A percentile compares a stretch with the other conserved stretches of the same genome.
Conservation (phyloP, 2,797 vertebrate genomes). For the Intellagama lesueurii region DNA sequence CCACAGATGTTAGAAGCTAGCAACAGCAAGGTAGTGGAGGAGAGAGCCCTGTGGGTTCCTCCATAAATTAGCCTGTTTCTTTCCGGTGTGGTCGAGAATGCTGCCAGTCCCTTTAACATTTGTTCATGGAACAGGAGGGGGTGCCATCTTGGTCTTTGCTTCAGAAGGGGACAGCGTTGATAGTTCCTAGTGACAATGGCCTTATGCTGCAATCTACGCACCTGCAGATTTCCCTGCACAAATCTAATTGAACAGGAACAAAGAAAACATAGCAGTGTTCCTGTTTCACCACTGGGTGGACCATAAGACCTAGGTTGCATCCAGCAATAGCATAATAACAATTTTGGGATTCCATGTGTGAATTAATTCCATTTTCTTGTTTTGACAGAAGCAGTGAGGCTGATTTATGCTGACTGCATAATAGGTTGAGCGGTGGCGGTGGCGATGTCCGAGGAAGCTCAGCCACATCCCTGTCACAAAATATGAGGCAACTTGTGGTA, state of each 20-base stretch:
- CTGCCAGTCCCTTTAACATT: no score
- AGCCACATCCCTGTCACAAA: background rate
- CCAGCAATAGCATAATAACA: background rate
- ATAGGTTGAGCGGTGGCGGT: background rate
- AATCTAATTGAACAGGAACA: background rate
- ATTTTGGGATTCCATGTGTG: background rate
- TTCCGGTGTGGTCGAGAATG: no score
- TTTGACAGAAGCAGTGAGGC: background rate
- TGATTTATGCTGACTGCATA: background rate
- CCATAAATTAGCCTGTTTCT: no score
- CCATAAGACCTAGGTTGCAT: fast-evolving
- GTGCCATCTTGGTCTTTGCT: no score
- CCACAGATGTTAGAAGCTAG: no score
- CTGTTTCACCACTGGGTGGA: background rate
- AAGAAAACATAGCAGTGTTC: background rate
- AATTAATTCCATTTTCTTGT: background rate
- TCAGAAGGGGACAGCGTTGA: no score
- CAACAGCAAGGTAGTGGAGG: no score
- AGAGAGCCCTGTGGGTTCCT: no score
- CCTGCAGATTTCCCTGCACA: background rate
- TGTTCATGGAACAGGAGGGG: no score
- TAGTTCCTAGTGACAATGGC: no score
- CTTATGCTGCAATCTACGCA: no score
- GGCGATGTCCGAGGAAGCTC: background rate
- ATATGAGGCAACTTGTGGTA: background rate